phyloP scores from a whole-genome alignment of 2,888 invertebrate genomes.

The Calliopum simillimum region DNA sequence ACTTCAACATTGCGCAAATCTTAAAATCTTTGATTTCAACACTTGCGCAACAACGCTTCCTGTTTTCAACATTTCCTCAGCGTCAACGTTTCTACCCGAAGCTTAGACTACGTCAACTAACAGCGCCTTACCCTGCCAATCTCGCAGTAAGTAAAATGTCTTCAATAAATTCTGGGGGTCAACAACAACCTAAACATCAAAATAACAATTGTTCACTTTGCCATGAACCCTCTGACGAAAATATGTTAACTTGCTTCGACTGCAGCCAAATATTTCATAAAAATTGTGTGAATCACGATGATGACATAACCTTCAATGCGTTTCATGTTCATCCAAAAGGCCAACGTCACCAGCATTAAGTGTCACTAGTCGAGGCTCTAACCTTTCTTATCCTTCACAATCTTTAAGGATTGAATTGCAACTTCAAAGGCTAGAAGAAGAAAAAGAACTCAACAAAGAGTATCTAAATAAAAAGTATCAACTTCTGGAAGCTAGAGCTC shows the following conservation, averaged over 20 bases:
- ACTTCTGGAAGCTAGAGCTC: constrained; percentile 31
- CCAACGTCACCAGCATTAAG: constrained; percentile 6
- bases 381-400: too few species aligned
- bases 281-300: background rate
- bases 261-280: constrained; percentile 10
- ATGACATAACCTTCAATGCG: constrained; percentile 1
- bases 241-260: constrained; percentile 4
- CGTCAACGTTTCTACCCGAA: constrained; percentile 7
- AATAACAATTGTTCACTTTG: constrained; percentile 3
- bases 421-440: background rate
- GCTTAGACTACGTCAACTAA: background rate
- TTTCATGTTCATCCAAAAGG: background rate
- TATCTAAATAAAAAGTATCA: constrained; percentile 22
- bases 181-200: constrained; percentile 1
- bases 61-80: constrained; percentile 12
- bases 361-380: constrained; percentile 1
- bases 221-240: background rate
- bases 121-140: constrained; percentile 8
- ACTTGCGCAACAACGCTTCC: too few species aligned
- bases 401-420: constrained; percentile 5
- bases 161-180: background rate
- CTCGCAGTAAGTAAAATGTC: constrained; percentile 6
- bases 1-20: too few species aligned
- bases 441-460: background rate
- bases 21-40: too few species aligned